Evolutionary conservation across 2,797 vertebrate genomes (phyloP).

Genomic region (Manis pentadactyla): DNA sequence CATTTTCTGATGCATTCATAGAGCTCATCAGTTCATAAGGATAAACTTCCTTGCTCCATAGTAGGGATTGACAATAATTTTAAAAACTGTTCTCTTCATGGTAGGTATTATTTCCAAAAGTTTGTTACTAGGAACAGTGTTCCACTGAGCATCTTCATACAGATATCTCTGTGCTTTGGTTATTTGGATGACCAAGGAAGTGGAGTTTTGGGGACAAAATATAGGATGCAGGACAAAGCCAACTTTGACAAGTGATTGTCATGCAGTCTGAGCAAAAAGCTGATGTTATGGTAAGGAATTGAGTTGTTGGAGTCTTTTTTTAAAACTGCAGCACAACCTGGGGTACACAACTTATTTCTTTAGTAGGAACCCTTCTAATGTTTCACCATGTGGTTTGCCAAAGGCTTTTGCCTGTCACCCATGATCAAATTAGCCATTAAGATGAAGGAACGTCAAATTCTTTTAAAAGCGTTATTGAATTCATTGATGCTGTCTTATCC

Average conservation of each 20-base stretch:
- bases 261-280: background rate
- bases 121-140: background rate
- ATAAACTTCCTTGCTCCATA: background rate
- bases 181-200: background rate
- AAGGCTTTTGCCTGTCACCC: background rate
- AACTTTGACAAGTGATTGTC: background rate
- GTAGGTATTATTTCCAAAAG: background rate
- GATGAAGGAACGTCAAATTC: constrained; percentile 49
- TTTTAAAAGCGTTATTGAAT: constrained; percentile 33
- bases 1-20: background rate
- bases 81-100: background rate
- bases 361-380: background rate
- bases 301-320: background rate
- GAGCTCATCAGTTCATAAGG: background rate
- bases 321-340: background rate
- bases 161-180: background rate
- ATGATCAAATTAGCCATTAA: constrained; percentile 47
- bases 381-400: background rate
- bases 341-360: background rate
- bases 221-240: background rate
- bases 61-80: background rate
- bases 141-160: background rate
- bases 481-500: background rate
- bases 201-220: background rate
- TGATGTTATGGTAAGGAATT: background rate